Percentiles rank a stretch among this genome's conserved stretches.
Conservation (phyloP, 2,888 invertebrate genomes). For the Sinodicranocentrus sp. region DNA sequence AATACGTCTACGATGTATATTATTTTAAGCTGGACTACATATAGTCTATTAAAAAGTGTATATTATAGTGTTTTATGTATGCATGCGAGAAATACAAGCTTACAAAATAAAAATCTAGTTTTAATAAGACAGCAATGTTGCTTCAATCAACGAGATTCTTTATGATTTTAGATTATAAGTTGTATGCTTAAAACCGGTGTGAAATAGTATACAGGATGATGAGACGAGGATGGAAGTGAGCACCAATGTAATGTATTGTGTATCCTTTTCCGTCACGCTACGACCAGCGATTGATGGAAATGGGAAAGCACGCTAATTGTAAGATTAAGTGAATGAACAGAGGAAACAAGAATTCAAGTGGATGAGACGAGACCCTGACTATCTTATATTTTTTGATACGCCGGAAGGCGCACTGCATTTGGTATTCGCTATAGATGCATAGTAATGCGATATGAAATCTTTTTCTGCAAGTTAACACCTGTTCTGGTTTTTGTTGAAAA, state of each 20-base stretch:
- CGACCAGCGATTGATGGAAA: conserved; percentile 26
- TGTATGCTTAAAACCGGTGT: conserved; percentile 18
- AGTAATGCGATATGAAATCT: background rate
- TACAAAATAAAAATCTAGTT: conserved; percentile 16
- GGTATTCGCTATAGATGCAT: background rate
- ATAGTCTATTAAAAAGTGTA: background rate
- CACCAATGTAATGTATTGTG: background rate
- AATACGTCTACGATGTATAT: background rate
- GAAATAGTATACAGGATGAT: conserved; percentile 7
- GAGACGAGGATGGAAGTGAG: conserved; percentile 5
- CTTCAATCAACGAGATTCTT: conserved; percentile 2
- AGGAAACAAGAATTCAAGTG: background rate
- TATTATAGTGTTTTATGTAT: background rate
- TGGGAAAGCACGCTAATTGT: conserved; percentile 34
- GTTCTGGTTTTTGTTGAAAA: background rate
- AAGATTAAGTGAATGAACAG: conserved; percentile 47
- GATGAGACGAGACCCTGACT: conserved; percentile 1
- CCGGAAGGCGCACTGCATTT: conserved; percentile 36
- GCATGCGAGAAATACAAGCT: background rate
- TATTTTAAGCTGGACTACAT: background rate
- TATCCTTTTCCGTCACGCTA: conserved; percentile 43
- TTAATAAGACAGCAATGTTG: conserved; percentile 10
- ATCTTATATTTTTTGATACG: conserved; percentile 14
- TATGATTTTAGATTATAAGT: conserved; percentile 20
- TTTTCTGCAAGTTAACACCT: conserved; percentile 47